These are phyloP conservation scores for Tauraco erythrolophus DNA, from an alignment of 2,113 vertebrate species.

Conservation along the genomic window DNA sequence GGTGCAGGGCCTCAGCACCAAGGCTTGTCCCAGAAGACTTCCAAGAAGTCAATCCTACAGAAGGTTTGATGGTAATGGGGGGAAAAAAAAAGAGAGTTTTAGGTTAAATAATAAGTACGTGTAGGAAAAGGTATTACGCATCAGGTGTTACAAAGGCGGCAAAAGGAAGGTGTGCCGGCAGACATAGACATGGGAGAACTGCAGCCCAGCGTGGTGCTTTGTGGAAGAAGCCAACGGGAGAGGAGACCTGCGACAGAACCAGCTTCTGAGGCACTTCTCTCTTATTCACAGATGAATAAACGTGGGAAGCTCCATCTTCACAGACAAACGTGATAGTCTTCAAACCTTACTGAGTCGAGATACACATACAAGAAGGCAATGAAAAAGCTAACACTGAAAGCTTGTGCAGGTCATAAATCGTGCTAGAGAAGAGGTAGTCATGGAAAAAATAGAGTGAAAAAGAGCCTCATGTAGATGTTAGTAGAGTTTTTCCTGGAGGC, in stretches of 20 bases:
- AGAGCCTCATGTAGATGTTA: not conserved
- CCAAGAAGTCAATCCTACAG: not conserved
- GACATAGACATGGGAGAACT: not conserved
- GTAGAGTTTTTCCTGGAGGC: not conserved
- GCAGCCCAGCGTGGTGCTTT: not conserved
- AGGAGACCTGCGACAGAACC: not conserved
- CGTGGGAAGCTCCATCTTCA: not conserved
- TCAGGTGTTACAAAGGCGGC: not conserved
- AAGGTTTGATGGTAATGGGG: not conserved
- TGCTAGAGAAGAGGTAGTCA: not conserved
- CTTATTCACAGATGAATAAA: not conserved
- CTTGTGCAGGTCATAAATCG: not conserved
- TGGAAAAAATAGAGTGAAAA: not conserved
- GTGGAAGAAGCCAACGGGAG: not conserved
- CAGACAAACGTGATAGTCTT: too few species aligned
- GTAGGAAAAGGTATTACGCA: not conserved
- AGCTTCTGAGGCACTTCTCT: not conserved
- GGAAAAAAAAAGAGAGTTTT: not conserved
- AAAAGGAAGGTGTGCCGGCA: not conserved
- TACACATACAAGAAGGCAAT: not conserved
- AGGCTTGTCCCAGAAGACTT: not conserved
- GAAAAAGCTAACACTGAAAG: not conserved
- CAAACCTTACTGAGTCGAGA: not conserved
- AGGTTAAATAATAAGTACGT: not conserved
- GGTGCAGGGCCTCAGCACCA: not conserved